Evolutionary conservation across 2,113 vertebrate species (phyloP).

Genomic region (Corythaeola cristata): DNA sequence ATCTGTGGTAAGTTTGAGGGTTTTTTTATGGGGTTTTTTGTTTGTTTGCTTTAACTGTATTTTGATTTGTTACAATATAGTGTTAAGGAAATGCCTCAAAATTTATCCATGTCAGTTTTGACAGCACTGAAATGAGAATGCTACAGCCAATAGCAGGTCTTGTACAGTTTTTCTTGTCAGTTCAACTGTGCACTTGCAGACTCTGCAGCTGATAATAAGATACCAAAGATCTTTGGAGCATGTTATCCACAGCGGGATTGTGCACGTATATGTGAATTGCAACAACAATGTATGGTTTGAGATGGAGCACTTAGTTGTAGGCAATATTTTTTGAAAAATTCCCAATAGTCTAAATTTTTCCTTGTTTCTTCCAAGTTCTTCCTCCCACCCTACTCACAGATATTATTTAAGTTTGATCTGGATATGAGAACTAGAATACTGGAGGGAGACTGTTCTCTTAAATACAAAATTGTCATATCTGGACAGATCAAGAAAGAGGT

Average conservation of each 20-base stretch:
- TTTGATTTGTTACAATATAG: neutral
- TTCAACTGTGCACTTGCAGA: neutral
- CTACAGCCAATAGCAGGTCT: neutral
- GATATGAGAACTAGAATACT: neutral
- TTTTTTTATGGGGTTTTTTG: rapidly evolving
- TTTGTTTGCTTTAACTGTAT: neutral
- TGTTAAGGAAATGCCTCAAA: neutral
- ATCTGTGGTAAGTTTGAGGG: conserved; percentile 78
- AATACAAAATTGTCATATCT: neutral
- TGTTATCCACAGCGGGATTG: neutral
- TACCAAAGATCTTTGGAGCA: neutral
- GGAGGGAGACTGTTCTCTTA: neutral
- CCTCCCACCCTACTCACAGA: neutral
- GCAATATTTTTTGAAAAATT: neutral
- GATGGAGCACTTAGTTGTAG: neutral
- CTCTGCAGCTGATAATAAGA: neutral
- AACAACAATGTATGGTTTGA: neutral
- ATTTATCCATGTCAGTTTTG: neutral
- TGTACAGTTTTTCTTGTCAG: neutral
- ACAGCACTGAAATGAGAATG: neutral
- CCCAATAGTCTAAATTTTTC: neutral
- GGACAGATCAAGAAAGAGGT: neutral
- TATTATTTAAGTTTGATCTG: neutral
- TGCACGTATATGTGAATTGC: neutral
- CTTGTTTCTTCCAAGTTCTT: neutral